phyloP scores from a whole-genome alignment of 2,888 invertebrate species.

The Steromphala cineraria region DNA sequence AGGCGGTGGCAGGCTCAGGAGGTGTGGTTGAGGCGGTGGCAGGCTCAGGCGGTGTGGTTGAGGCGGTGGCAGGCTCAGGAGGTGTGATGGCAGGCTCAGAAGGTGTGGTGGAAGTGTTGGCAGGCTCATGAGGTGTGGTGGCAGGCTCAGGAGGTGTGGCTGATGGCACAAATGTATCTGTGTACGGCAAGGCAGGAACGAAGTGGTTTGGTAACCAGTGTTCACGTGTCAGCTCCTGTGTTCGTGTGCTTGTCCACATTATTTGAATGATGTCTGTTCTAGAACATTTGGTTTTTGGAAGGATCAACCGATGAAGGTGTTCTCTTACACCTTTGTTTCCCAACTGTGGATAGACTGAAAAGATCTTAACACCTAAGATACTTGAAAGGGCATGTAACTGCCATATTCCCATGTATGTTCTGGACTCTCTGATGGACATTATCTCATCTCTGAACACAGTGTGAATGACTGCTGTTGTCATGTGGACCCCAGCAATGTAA shows the following conservation, averaged over 20 bases:
- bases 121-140: no score
- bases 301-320: background rate
- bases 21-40: no score
- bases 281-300: no score
- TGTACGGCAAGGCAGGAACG: background rate
- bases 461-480: constrained; percentile 7
- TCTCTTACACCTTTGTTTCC: background rate
- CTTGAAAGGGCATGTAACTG: constrained; percentile 25
- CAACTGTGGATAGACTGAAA: constrained; percentile 29
- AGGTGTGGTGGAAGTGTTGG: no score
- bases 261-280: background rate
- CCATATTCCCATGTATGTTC: constrained; percentile 32
- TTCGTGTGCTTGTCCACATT: background rate
- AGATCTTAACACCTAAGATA: constrained; percentile 14
- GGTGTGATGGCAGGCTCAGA: no score
- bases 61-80: no score
- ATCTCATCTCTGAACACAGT: constrained; percentile 20
- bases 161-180: no score
- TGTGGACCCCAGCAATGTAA: constrained; percentile 18
- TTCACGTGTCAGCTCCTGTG: background rate
- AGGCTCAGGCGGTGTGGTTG: no score
- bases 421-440: constrained; percentile 11
- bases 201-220: constrained; percentile 13
- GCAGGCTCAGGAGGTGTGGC: no score
- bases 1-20: no score